Evolutionary conservation across 2,888 invertebrate species (phyloP).

Genomic region (Brachynemurus nebulosus): DNA sequence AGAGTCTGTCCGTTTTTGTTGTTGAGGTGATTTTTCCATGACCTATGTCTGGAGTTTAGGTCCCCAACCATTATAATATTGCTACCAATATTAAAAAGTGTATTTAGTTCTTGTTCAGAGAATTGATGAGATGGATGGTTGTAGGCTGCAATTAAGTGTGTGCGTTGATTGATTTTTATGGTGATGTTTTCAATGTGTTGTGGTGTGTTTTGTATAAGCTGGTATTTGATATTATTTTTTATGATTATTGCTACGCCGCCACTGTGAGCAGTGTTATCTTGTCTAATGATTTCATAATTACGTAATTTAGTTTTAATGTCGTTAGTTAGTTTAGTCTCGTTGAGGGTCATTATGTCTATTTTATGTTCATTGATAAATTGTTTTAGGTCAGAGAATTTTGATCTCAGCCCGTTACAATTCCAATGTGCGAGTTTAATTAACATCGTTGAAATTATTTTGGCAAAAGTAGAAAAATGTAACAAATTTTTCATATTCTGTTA

Average conservation of each 20-base stretch:
- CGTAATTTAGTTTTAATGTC: constrained; percentile 15
- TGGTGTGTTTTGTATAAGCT: background rate
- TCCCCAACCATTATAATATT: constrained; percentile 18
- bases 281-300: constrained; percentile 16
- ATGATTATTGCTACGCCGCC: constrained; percentile 17
- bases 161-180: constrained; percentile 14
- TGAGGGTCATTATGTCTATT: constrained; percentile 9
- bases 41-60: constrained; percentile 17
- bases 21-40: constrained; percentile 16
- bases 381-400: background rate
- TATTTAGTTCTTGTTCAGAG: constrained; percentile 13
- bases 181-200: constrained; percentile 14
- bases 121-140: constrained; percentile 14
- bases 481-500: background rate
- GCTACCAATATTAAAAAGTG: constrained; percentile 11
- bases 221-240: constrained; percentile 12
- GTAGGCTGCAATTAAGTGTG: constrained; percentile 10
- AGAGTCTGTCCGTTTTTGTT: constrained; percentile 17
- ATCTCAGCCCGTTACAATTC: background rate
- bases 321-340: too few relatives aligned
- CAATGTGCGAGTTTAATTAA: constrained; percentile 13
- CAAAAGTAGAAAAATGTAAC: too few relatives aligned
- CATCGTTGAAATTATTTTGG: background rate
- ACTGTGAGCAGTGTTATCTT: constrained; percentile 12
- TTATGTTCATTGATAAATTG: background rate